Percentiles rank a stretch among this genome's conserved stretches.
These are phyloP conservation scores for Stenichneumon culpator DNA, from an alignment of 2,888 invertebrate genomes.

Conservation along the genomic window DNA sequence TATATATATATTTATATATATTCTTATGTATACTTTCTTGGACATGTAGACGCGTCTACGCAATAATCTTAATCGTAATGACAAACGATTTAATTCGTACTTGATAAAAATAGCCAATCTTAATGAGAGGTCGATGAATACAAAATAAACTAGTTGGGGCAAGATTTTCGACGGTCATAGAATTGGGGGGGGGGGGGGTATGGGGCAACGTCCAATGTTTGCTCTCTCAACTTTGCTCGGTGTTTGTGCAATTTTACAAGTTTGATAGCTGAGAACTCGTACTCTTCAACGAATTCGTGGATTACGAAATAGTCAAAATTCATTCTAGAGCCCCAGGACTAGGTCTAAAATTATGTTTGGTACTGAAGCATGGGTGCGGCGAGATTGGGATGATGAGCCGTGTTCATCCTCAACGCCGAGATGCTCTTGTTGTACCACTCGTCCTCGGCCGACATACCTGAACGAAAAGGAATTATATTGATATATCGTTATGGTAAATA, in stretches of 20 bases:
- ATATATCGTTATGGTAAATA: background rate
- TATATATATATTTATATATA: constrained; percentile 52
- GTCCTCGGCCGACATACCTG: constrained; percentile 97
- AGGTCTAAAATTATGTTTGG: constrained; percentile 93
- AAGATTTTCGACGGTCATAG: constrained; percentile 71
- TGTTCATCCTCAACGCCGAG: constrained; percentile 98
- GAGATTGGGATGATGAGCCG: constrained; percentile 97
- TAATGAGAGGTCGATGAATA: constrained; percentile 66
- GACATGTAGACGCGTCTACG: constrained; percentile 72
- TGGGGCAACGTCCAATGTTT: constrained; percentile 20
- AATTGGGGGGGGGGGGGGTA: background rate
- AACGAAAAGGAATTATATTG: constrained; percentile 56
- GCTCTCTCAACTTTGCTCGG: constrained; percentile 11
- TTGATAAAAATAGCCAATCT: constrained; percentile 71
- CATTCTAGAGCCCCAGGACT: constrained; percentile 68
- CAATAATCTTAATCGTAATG: constrained; percentile 55
- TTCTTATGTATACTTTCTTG: constrained; percentile 73
- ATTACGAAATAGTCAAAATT: constrained; percentile 59
- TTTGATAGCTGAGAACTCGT: constrained; percentile 1
- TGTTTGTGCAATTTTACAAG: constrained; percentile 14
- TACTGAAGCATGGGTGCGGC: constrained; percentile 98
- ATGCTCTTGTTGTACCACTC: constrained; percentile 99
- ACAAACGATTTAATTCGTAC: constrained; percentile 54
- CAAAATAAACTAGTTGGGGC: constrained; percentile 72
- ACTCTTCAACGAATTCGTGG: constrained; percentile 45